Evolutionary conservation across 2,888 invertebrate genomes (phyloP).

Genomic region (Chloromyia formosa): DNA sequence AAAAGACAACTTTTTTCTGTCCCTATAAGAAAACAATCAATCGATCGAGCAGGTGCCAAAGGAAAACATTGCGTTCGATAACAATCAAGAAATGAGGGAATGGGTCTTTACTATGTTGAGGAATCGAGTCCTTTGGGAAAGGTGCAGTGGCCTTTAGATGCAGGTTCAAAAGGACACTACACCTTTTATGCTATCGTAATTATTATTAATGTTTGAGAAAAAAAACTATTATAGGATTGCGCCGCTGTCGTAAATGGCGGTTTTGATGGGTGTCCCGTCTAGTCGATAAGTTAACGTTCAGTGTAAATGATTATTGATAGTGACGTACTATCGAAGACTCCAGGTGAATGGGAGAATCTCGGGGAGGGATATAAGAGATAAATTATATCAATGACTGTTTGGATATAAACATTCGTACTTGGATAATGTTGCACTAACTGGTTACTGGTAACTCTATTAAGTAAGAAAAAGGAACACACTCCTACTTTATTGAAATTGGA

Average conservation of each 20-base stretch:
- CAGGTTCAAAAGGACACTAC: background rate
- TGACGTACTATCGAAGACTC: too few relatives aligned
- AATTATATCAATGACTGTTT: too few relatives aligned
- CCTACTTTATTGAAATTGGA: too few relatives aligned
- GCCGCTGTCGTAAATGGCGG: background rate
- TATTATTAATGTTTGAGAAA: conserved; percentile 5
- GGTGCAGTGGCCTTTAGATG: too few relatives aligned
- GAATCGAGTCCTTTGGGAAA: too few relatives aligned
- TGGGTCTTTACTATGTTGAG: background rate
- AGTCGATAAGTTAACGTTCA: background rate
- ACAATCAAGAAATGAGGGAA: conserved; percentile 9
- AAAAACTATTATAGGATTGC: background rate
- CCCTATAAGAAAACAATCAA: conserved; percentile 23
- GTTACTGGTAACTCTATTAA: too few relatives aligned
- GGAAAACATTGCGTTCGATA: conserved; percentile 15
- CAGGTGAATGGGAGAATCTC: too few relatives aligned
- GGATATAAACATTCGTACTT: too few relatives aligned
- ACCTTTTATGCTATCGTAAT: background rate
- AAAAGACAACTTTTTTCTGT: background rate
- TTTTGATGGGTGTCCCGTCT: background rate
- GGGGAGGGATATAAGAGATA: too few relatives aligned
- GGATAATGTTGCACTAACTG: too few relatives aligned
- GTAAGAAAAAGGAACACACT: too few relatives aligned
- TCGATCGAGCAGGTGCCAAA: conserved; percentile 36
- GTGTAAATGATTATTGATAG: too few relatives aligned